Conservation (phyloP, 2,113 vertebrate species). For the Tyrannus savana region DNA sequence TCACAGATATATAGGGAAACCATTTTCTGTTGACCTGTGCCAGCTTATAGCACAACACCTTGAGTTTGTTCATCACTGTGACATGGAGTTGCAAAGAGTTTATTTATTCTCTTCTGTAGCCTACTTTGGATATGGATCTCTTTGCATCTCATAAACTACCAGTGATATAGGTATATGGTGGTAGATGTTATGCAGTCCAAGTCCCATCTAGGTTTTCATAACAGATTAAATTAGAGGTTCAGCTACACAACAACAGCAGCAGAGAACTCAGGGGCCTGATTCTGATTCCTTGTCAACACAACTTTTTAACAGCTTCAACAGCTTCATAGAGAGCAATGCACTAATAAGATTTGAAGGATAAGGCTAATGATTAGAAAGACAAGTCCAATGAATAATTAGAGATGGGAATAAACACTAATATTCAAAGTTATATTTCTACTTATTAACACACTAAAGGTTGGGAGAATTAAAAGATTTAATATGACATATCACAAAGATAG, state of each 20-base stretch:
- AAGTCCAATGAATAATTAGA: not conserved
- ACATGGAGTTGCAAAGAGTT: not conserved
- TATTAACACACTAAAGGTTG: not conserved
- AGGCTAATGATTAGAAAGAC: not conserved
- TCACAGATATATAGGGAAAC: not conserved
- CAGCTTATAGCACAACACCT: not conserved
- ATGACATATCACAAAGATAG: not conserved
- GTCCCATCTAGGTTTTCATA: not conserved
- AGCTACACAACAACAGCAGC: too few species aligned
- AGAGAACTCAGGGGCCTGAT: not conserved
- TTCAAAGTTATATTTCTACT: not conserved
- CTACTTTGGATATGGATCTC: not conserved
- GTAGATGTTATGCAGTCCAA: not conserved
- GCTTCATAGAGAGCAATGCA: not conserved
- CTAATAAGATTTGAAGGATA: not conserved
- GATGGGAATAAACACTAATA: not conserved
- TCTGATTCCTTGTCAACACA: not conserved
- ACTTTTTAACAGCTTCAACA: not conserved
- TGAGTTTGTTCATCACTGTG: fast-evolving
- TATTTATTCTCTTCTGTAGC: not conserved
- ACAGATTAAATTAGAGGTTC: not conserved
- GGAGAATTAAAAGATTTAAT: not conserved
- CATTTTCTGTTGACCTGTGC: not conserved
- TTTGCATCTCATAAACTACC: not conserved
- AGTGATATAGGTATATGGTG: fast-evolving